These are phyloP conservation scores for Drosophila melanica DNA, from an alignment of 1,140 invertebrate species.

Conservation along the genomic window DNA sequence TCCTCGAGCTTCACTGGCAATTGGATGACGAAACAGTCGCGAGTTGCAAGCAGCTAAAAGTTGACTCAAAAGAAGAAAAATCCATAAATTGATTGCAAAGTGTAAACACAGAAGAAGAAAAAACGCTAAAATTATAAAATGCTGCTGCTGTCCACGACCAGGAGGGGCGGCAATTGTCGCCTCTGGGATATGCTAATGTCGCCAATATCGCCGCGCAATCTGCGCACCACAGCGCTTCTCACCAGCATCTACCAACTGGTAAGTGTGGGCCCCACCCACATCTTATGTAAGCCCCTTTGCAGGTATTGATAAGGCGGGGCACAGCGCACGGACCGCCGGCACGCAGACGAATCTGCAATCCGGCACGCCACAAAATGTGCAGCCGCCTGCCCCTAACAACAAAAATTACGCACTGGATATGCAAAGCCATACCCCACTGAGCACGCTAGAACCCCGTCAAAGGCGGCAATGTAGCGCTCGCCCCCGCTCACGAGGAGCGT, in stretches of 20 bases:
- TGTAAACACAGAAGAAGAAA: slow-evolving; percentile 20
- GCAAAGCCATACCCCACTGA: slow-evolving; percentile 83
- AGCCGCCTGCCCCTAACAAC: slow-evolving; percentile 56
- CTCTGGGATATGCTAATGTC: slow-evolving; percentile 69
- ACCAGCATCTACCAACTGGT: slow-evolving; percentile 82
- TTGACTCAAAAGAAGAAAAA: slow-evolving; percentile 50
- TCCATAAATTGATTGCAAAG: slow-evolving; percentile 73
- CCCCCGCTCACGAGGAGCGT: slow-evolving; percentile 40
- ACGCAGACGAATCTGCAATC: slow-evolving; percentile 57
- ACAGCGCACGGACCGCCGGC: slow-evolving; percentile 58
- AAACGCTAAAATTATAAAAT: slow-evolving; percentile 7
- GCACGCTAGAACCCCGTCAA: slow-evolving; percentile 49
- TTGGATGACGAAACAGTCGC: slow-evolving; percentile 73
- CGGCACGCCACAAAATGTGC: slow-evolving; percentile 32
- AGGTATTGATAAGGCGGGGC: slow-evolving; percentile 47
- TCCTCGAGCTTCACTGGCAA: slow-evolving; percentile 44
- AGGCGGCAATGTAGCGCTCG: slow-evolving; percentile 65
- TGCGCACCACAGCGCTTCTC: slow-evolving; percentile 74
- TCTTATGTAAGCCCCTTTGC: slow-evolving; percentile 27
- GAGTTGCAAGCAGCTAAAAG: slow-evolving; percentile 41
- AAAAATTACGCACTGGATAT: slow-evolving; percentile 84
- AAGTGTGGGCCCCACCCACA: slow-evolving; percentile 31
- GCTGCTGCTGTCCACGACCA: slow-evolving; percentile 64
- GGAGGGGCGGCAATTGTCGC: slow-evolving; percentile 48
- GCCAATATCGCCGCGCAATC: slow-evolving; percentile 73